Evolutionary conservation across 2,113 vertebrate species (phyloP).

Genomic region (Candoia aspera): DNA sequence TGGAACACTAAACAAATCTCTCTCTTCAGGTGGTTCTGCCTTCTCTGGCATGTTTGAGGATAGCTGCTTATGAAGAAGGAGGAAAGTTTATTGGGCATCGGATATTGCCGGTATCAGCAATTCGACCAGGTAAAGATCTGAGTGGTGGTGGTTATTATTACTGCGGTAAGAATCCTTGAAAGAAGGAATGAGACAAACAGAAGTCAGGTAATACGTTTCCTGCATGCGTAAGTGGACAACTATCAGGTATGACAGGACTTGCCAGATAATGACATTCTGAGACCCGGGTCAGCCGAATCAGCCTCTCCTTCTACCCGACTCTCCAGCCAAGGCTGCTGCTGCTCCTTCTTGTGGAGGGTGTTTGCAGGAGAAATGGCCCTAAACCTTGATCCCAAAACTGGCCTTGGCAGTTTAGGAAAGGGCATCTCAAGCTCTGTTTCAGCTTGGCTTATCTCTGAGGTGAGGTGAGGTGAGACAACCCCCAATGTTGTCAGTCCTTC

Average conservation of each 20-base stretch:
- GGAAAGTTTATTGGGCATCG: constrained; percentile 97
- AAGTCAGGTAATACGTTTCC: background rate
- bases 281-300: background rate
- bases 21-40: constrained; percentile 88
- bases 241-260: background rate
- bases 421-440: background rate
- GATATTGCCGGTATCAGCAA: constrained; percentile 92
- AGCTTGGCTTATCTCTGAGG: background rate
- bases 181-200: background rate
- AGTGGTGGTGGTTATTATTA: background rate
- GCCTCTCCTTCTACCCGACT: background rate
- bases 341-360: background rate
- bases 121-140: constrained; percentile 86
- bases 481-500: background rate
- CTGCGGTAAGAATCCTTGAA: background rate
- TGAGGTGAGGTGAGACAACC: background rate
- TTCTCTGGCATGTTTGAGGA: constrained; percentile 89
- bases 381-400: background rate
- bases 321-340: too few species aligned
- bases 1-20: background rate
- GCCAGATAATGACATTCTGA: background rate
- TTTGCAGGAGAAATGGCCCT: background rate
- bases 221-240: background rate
- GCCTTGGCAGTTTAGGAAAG: background rate
- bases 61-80: constrained; percentile 95